phyloP scores from a whole-genome alignment of 2,113 vertebrate species.

The Ceyx melanurus region DNA sequence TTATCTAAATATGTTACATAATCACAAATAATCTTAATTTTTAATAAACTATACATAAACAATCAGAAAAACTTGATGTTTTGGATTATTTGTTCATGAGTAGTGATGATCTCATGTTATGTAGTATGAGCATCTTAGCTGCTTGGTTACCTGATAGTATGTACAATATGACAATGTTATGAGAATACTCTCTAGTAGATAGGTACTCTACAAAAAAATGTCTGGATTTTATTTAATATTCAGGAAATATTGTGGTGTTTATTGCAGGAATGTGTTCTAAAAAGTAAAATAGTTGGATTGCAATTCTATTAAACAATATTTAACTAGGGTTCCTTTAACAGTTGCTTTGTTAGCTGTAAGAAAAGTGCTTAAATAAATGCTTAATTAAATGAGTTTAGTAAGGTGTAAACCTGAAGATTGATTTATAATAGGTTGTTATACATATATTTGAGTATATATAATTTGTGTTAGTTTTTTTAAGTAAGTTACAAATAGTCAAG shows the following conservation, averaged over 20 bases:
- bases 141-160: not conserved
- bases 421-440: not conserved
- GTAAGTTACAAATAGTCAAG: not conserved
- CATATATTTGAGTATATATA: not conserved
- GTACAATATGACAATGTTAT: not conserved
- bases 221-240: not conserved
- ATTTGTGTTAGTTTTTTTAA: not conserved
- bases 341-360: not conserved
- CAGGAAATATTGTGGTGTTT: not conserved
- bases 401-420: not conserved
- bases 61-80: not conserved
- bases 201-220: not conserved
- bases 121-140: not conserved
- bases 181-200: not conserved
- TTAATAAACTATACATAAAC: not conserved
- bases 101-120: not conserved
- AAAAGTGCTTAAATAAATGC: not conserved
- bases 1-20: not conserved
- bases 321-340: not conserved
- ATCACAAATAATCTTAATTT: not conserved
- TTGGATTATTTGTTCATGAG: not conserved
- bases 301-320: not conserved
- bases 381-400: not conserved
- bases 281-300: not conserved
- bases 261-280: not conserved